phyloP scores from a whole-genome alignment of 2,888 invertebrate genomes.

The Rhagonycha fulva region DNA sequence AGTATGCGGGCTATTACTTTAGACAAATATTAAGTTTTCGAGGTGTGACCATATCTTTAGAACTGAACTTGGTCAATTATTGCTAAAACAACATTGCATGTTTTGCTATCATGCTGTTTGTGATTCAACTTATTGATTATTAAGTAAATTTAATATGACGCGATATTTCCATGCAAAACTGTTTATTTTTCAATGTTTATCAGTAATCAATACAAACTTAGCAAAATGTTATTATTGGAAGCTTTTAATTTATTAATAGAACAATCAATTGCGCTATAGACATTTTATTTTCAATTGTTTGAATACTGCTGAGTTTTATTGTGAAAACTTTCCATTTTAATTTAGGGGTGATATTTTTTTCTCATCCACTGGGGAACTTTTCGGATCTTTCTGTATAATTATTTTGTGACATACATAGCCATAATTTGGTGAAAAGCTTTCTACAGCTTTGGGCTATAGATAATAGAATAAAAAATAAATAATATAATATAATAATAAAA shows the following conservation, averaged over 20 bases:
- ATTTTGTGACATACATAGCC: too few relatives aligned
- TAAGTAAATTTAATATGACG: background rate
- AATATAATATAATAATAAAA: background rate
- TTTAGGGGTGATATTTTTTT: too few relatives aligned
- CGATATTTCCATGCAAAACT: background rate
- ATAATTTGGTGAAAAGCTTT: too few relatives aligned
- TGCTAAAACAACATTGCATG: background rate
- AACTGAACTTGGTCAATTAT: background rate
- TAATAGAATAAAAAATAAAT: background rate
- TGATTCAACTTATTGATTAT: background rate
- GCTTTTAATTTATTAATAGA: background rate
- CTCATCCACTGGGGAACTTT: too few relatives aligned
- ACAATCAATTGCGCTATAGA: background rate
- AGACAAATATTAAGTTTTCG: background rate
- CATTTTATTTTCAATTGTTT: background rate
- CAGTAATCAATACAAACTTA: background rate
- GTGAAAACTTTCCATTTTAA: background rate
- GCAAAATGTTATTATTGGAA: background rate
- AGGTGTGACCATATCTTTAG: background rate
- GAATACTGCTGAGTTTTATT: background rate
- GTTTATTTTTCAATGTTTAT: background rate
- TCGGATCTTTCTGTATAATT: too few relatives aligned
- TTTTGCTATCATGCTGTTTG: background rate
- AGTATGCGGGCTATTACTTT: background rate
- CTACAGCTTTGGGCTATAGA: too few relatives aligned